Percentiles rank a stretch among this genome's conserved stretches.
Conservation (phyloP, 2,113 vertebrate species). For the Catharus minimus region DNA sequence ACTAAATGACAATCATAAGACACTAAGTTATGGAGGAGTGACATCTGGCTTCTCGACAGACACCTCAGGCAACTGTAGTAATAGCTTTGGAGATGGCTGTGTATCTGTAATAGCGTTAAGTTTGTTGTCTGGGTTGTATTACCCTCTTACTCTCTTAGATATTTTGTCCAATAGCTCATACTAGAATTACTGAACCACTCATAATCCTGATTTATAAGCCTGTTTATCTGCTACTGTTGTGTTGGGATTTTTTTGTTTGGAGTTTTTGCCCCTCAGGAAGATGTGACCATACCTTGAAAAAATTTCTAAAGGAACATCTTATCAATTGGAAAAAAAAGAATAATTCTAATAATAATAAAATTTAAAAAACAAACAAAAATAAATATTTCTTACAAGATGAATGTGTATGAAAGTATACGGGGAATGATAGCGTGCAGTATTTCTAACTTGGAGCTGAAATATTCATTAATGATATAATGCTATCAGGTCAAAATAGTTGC, state of each 20-base stretch:
- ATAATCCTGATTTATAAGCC: slow-evolving; percentile 32
- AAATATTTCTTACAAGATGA: slow-evolving; percentile 2
- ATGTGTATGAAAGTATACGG: neutral
- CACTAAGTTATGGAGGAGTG: slow-evolving; percentile 64
- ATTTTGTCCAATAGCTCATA: slow-evolving; percentile 52
- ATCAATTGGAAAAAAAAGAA: slow-evolving; percentile 27
- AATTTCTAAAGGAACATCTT: slow-evolving; percentile 19
- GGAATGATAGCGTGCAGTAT: neutral
- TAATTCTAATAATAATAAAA: slow-evolving; percentile 16
- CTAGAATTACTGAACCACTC: slow-evolving; percentile 55
- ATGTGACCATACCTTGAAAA: neutral
- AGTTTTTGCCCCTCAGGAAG: neutral
- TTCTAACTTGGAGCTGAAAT: neutral
- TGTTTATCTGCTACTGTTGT: slow-evolving; percentile 34
- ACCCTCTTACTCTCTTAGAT: slow-evolving; percentile 20
- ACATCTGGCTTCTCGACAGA: slow-evolving; percentile 74
- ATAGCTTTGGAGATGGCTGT: slow-evolving; percentile 71
- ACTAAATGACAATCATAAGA: slow-evolving; percentile 70
- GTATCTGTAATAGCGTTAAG: slow-evolving; percentile 62
- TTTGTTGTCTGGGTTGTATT: slow-evolving; percentile 61
- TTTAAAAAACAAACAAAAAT: neutral
- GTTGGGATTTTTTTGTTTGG: neutral
- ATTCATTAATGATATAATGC: neutral
- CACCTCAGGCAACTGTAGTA: slow-evolving; percentile 70
- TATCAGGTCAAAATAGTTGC: neutral